These are phyloP conservation scores for Heliornis fulica DNA, from an alignment of 2,113 vertebrate genomes.

Conservation along the genomic window DNA sequence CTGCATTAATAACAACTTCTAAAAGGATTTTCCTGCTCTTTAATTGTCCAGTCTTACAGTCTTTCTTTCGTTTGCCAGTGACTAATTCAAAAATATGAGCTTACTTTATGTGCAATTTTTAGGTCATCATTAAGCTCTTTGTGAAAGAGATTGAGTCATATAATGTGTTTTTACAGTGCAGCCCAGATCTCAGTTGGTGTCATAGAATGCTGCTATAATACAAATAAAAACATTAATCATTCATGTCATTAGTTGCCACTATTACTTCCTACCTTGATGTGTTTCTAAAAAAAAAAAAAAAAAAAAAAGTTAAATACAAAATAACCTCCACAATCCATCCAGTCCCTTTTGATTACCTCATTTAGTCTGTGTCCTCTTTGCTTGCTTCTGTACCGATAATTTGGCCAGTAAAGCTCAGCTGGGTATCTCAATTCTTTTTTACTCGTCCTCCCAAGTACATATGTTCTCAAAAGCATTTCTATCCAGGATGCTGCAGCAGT, in stretches of 20 bases:
- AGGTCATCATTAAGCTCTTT: conserved; percentile 55
- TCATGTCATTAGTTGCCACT: conserved; percentile 26
- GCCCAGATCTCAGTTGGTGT: conserved; percentile 39
- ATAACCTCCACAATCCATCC: not conserved
- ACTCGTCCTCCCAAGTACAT: not conserved
- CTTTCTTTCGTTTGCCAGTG: conserved; percentile 38
- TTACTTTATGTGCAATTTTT: conserved; percentile 40
- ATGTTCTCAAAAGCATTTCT: not conserved
- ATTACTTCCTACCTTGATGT: conserved; percentile 18
- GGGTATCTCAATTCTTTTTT: not conserved
- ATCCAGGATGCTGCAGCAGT: not conserved
- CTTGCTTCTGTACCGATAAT: not conserved
- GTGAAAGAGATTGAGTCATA: conserved; percentile 45
- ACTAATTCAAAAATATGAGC: conserved; percentile 60
- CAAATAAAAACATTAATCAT: conserved; percentile 55
- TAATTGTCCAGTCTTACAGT: not conserved
- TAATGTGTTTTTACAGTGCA: conserved; percentile 30
- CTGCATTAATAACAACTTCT: conserved; percentile 24
- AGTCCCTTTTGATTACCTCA: not conserved
- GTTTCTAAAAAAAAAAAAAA: not conserved
- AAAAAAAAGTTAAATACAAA: not conserved
- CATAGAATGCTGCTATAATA: conserved; percentile 6
- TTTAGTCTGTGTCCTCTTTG: not conserved
- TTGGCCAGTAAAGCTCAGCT: not conserved
- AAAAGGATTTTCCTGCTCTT: conserved; percentile 40